These are phyloP conservation scores for Fragum whitleyi DNA, from an alignment of 2,888 invertebrate genomes.

Conservation along the genomic window DNA sequence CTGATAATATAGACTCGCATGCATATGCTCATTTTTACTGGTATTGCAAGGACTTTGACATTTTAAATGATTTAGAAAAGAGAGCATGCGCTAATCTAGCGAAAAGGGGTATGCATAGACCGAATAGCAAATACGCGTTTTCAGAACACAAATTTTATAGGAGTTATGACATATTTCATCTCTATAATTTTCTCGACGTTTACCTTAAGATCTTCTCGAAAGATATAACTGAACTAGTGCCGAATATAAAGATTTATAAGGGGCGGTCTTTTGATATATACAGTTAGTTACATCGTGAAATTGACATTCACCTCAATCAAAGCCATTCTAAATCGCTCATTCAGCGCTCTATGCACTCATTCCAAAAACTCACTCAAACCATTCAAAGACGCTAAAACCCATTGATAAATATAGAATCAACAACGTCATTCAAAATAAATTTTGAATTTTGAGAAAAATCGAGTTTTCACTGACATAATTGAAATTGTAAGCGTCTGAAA, in stretches of 20 bases:
- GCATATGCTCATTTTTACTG: conserved; percentile 14
- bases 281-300: too few relatives aligned
- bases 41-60: conserved; percentile 1
- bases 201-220: conserved; percentile 29
- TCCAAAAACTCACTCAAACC: too few relatives aligned
- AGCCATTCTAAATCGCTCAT: too few relatives aligned
- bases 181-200: conserved; percentile 26
- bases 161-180: conserved; percentile 26
- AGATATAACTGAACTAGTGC: conserved; percentile 25
- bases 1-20: conserved; percentile 9
- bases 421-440: too few relatives aligned
- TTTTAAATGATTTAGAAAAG: conserved; percentile 16
- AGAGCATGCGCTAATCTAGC: conserved; percentile 17
- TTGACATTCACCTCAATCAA: too few relatives aligned
- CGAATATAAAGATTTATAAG: conserved; percentile 22
- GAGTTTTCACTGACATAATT: too few relatives aligned
- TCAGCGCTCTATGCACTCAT: too few relatives aligned
- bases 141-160: conserved; percentile 33
- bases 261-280: too few relatives aligned
- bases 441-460: too few relatives aligned
- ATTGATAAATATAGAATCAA: too few relatives aligned
- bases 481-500: too few relatives aligned
- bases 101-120: conserved; percentile 1
- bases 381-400: too few relatives aligned
- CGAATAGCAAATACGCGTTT: conserved; percentile 16